Evolutionary conservation across 2,888 invertebrate genomes (phyloP), one percentile per base, ranked within the genome.

Genomic region (Dryococelus australis): DNA sequence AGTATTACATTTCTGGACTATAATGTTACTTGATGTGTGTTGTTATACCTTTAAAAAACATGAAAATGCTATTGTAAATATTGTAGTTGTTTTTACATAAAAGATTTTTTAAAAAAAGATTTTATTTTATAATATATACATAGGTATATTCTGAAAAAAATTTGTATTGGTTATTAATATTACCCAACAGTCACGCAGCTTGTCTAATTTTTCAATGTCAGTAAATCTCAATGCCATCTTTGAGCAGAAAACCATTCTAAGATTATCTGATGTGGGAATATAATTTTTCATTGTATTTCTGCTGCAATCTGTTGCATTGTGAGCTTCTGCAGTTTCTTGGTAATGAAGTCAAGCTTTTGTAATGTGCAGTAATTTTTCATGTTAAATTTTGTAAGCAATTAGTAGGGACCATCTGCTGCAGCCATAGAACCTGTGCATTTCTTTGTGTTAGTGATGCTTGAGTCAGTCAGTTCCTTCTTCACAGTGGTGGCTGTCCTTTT

Each of bases 51-150:
- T 65, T 65, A 65, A n/a, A 16, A 24, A 65, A 24, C 65, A 65
- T 12, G 1, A 47, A 24, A 65, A 65, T 65, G n/a, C n/a, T 65
- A 65, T 65, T 65, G 65, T 65, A 24, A 65, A 65, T 65, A 65
- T 65, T 65, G 65, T n/a, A 65, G 65, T 65, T 65, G 65, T 65
- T 65, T 65, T 65, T 65, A 65, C 65, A 65, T n/a, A 65, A 65
- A 24, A 65, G n/a, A 65, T 20, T 65, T 65, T n/a, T n/a, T n/a
- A n/a, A n/a, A 65, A 65, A 24, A 20, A 65, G 20, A 65, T 24
- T 24, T 65, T 65, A 65, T 65, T 65, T 65, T 65, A 65, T 24
- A 16, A 65, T n/a, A 24, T 5, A 65, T n/a, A 24, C 0, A 24
- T n/a, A 65, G 65, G 20, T 24, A 65, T n/a, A 24, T 65, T 65